Conservation (phyloP, 2,888 invertebrate species). For the Rhagonycha lutea region DNA sequence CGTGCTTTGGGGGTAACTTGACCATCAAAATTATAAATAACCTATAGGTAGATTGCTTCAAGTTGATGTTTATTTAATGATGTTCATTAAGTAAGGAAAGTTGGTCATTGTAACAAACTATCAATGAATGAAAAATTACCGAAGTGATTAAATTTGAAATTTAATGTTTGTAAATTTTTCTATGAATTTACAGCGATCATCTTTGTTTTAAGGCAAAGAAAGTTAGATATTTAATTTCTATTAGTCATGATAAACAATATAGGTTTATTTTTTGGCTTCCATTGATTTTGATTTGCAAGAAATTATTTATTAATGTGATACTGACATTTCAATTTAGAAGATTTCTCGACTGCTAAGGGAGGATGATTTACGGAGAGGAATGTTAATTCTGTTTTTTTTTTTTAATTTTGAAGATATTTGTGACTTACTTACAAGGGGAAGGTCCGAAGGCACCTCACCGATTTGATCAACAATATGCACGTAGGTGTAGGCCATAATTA, state of each 20-base stretch:
- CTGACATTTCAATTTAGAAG: not conserved
- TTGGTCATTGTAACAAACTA: not conserved
- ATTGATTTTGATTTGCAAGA: not conserved
- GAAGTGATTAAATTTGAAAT: not conserved
- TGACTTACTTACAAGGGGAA: too few species aligned
- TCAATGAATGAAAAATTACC: not conserved
- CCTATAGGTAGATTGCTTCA: not conserved
- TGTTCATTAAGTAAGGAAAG: not conserved
- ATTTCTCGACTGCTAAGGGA: not conserved
- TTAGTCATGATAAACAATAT: not conserved
- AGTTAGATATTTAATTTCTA: not conserved
- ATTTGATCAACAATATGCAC: too few species aligned
- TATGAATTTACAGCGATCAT: too few species aligned
- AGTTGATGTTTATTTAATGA: not conserved
- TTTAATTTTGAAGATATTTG: too few species aligned
- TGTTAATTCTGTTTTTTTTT: too few species aligned
- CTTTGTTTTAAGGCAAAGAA: not conserved
- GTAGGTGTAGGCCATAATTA: too few species aligned
- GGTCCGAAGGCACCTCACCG: too few species aligned
- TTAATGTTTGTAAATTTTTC: too few species aligned
- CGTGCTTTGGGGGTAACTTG: not conserved
- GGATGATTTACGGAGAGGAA: too few species aligned
- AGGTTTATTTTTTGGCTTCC: not conserved
- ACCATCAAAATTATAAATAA: not conserved
- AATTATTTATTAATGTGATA: not conserved